Evolutionary conservation across 2,113 vertebrate genomes (phyloP).

Genomic region (Corapipo altera): DNA sequence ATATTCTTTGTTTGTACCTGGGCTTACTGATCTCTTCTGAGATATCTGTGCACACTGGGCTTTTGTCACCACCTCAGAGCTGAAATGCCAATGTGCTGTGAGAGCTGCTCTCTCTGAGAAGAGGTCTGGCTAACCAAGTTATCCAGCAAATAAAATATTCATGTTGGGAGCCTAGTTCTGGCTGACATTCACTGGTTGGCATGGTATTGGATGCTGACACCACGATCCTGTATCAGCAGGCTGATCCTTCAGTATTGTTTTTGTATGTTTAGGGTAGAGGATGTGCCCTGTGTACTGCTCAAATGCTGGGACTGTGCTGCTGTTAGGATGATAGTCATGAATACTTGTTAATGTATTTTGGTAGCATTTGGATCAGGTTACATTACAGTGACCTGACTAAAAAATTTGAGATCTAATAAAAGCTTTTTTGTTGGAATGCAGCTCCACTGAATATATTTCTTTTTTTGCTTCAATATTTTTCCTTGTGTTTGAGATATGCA

Average conservation of each 20-base stretch:
- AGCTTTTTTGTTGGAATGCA: not conserved
- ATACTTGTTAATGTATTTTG: not conserved
- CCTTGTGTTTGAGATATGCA: not conserved
- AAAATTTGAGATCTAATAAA: not conserved
- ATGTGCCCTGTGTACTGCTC: not conserved
- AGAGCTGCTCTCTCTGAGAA: not conserved
- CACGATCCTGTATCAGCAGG: not conserved
- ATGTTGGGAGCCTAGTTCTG: not conserved
- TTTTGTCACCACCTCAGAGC: not conserved
- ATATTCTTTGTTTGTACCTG: not conserved
- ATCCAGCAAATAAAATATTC: not conserved
- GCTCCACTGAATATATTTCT: not conserved
- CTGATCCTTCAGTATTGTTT: not conserved
- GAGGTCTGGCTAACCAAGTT: not conserved
- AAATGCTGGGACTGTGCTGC: not conserved
- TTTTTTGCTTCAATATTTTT: not conserved
- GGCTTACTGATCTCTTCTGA: not conserved
- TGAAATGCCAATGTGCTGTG: not conserved
- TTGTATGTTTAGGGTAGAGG: not conserved
- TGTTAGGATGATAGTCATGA: not conserved
- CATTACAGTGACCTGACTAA: not conserved
- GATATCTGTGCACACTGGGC: not conserved
- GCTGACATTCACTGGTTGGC: not conserved
- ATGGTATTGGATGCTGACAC: not conserved
- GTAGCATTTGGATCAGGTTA: not conserved